Conservation (phyloP, 2,888 invertebrate species). For the Aricia artaxerxes region DNA sequence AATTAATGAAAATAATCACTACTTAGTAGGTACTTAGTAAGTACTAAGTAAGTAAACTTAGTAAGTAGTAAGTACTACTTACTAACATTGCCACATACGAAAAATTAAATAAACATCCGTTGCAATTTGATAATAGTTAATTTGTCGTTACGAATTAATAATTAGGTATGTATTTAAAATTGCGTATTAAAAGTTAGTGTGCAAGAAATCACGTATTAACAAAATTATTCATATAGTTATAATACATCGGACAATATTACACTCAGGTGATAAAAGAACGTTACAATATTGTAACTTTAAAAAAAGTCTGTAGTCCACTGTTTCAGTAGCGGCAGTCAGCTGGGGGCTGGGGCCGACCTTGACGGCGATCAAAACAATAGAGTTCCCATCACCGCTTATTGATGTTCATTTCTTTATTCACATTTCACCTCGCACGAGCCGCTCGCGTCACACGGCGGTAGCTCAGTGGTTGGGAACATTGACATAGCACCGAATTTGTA, state of each 20-base stretch:
- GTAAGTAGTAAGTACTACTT: neutral
- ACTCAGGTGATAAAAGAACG: neutral
- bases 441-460: neutral
- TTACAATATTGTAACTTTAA: neutral
- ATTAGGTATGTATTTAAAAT: too few species aligned
- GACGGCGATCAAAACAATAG: constrained; percentile 24
- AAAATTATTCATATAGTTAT: too few species aligned
- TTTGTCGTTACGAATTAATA: neutral
- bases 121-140: neutral
- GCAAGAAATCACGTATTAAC: neutral
- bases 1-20: too few species aligned
- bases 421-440: neutral
- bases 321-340: neutral
- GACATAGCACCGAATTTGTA: neutral
- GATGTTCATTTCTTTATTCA: constrained; percentile 26
- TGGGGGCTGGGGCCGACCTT: neutral
- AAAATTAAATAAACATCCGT: too few species aligned
- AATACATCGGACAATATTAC: too few species aligned
- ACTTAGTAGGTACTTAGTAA: neutral
- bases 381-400: constrained; percentile 19
- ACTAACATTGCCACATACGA: neutral
- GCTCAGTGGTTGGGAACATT: neutral
- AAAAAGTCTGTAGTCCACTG: neutral
- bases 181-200: neutral
- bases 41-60: too few species aligned